A percentile compares a stretch with the other conserved stretches of the same genome.
These are phyloP conservation scores for Leptinotarsa texana DNA, from an alignment of 1,140 invertebrate genomes.

Conservation along the genomic window DNA sequence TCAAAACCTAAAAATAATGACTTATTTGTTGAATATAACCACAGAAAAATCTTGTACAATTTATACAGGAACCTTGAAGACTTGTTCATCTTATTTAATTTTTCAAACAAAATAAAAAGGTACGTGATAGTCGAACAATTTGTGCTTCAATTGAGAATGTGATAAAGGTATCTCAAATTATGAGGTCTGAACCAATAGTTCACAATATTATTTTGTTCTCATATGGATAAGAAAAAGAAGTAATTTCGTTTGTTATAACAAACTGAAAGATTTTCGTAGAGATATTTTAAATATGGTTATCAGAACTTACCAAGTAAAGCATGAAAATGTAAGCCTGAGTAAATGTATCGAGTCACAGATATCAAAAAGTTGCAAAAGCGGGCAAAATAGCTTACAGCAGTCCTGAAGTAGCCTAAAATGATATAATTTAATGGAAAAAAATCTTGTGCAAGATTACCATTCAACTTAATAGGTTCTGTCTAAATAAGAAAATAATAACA, in stretches of 20 bases:
- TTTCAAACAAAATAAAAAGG: neutral
- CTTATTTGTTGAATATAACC: no score
- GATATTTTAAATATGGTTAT: slow-evolving; percentile 1
- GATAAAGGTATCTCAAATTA: no score
- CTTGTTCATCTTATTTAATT: no score
- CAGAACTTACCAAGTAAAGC: slow-evolving; percentile 17
- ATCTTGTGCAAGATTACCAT: neutral
- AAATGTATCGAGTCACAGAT: slow-evolving; percentile 18
- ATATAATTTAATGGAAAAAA: neutral
- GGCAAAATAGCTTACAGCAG: slow-evolving; percentile 16
- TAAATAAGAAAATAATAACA: neutral
- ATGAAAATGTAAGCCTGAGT: neutral
- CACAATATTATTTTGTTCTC: no score
- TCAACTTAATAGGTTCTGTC: neutral
- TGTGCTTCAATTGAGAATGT: no score
- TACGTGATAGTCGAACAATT: neutral
- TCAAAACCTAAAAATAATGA: slow-evolving; percentile 4
- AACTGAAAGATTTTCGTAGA: neutral
- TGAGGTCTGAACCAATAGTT: no score
- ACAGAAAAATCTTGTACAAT: no score
- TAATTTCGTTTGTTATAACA: neutral
- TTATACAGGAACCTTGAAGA: no score
- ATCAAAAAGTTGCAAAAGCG: slow-evolving; percentile 19
- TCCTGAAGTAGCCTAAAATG: slow-evolving; percentile 19
- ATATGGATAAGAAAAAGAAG: no score